Evolutionary conservation across 1,140 invertebrate species (phyloP), one percentile per base, ranked within the genome.

Genomic region (Thereuonema tuberculata): DNA sequence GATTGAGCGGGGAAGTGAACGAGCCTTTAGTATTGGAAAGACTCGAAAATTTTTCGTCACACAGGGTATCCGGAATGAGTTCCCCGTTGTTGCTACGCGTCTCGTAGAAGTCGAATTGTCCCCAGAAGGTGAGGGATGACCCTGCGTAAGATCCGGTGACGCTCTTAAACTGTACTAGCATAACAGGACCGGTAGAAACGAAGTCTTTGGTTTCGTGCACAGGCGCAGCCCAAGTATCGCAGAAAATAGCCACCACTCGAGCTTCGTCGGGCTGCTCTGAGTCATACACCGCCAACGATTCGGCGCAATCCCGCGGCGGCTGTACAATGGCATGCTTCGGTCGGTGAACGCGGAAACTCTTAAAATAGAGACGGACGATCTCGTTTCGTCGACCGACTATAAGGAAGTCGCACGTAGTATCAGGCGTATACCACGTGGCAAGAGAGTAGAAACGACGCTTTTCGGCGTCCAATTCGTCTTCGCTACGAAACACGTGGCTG

Each of bases 51-150:
- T 17, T 5, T 21, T 55, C 88, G 67, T 93, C 89, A 71, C 89
- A 93, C 9, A 83, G 80, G 0, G 86, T 90, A 23, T 82, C 83
- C 0, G 79, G 77, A 0, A 91, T 82, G 0, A 85, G 82, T 58
- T 86, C 84, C 0, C 89, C 89, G 60, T 85, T 86, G 27, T 83
- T n/a, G n/a, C n/a, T 80, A 0, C 85, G 91, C 59, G 89, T 87
- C 69, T 92, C 91, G 73, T 91, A 92, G 73, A 92, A 93, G 67
- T 93, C 88, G 64, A 91, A 93, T 70, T 91, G 87, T 0, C 87
- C 87, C 88, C 89, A 92, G 69, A 90, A 92, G 69, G 91, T 91
- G 0, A 93, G 73, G 0, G 88, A 91, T 21, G 82, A 84, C 79
- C 69, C 46, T 43, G 64, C 59, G 29, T 64, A 69, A 12, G 63